These are phyloP conservation scores for Dufourea novaeangliae DNA, from an alignment of 1,140 invertebrate genomes.

Conservation along the genomic window DNA sequence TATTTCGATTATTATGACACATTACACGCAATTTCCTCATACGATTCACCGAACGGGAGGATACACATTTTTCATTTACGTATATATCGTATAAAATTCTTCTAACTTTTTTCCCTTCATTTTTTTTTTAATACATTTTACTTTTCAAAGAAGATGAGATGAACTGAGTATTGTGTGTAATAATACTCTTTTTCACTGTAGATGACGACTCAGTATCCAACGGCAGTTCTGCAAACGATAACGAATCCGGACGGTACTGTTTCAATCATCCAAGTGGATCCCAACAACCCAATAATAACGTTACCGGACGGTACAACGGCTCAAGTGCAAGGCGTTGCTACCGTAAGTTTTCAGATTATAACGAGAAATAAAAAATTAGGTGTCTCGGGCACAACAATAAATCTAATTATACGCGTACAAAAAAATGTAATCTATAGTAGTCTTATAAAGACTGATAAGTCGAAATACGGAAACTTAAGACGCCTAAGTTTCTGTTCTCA, in stretches of 20 bases:
- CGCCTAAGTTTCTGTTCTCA: background rate
- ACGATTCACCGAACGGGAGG: background rate
- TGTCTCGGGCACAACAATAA: too few species aligned
- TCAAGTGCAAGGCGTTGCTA: slow-evolving; percentile 94
- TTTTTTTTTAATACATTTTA: background rate
- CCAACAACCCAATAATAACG: slow-evolving; percentile 96
- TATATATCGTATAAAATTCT: background rate
- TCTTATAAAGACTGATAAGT: too few species aligned
- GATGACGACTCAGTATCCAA: slow-evolving; percentile 90
- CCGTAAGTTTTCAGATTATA: slow-evolving; percentile 83
- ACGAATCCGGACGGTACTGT: slow-evolving; percentile 98
- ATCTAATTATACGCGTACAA: too few species aligned
- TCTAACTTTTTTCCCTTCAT: slow-evolving; percentile 28
- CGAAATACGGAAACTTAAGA: too few species aligned
- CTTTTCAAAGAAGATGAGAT: background rate
- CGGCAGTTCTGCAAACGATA: slow-evolving; percentile 96
- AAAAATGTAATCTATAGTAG: too few species aligned
- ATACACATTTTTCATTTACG: slow-evolving; percentile 1
- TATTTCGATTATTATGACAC: slow-evolving; percentile 36
- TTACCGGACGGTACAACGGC: slow-evolving; percentile 97
- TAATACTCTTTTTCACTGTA: slow-evolving; percentile 67
- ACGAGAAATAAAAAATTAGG: too few species aligned
- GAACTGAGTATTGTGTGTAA: background rate
- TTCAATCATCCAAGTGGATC: slow-evolving; percentile 97
- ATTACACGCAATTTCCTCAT: background rate